Evolutionary conservation across 2,113 vertebrate species (phyloP).

Genomic region (Gallinago undulata): DNA sequence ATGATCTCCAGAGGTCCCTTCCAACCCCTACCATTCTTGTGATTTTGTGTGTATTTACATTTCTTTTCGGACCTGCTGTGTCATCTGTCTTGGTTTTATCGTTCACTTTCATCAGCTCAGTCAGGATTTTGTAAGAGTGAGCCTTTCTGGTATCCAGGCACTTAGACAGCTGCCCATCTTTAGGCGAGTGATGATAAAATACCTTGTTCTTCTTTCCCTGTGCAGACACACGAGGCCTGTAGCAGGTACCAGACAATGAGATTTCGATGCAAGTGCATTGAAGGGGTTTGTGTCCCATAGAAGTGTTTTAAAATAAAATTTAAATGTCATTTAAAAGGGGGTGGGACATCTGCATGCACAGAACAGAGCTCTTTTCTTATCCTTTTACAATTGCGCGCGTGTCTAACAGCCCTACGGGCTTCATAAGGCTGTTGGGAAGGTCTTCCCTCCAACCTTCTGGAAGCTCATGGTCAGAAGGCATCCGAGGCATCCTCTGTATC

Average conservation of each 20-base stretch:
- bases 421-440: not conserved
- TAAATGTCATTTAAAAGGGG: not conserved
- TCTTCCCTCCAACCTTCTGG: not conserved
- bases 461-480: not conserved
- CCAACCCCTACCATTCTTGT: no score
- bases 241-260: not conserved
- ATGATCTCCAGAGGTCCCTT: no score
- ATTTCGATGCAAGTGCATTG: not conserved
- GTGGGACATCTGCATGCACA: not conserved
- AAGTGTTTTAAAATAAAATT: not conserved
- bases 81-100: not conserved
- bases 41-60: not conserved
- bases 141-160: not conserved
- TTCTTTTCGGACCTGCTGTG: not conserved
- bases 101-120: not conserved
- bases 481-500: not conserved
- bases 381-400: not conserved
- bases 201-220: not conserved
- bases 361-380: not conserved
- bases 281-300: not conserved
- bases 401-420: not conserved
- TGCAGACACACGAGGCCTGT: not conserved
- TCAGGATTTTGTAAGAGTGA: not conserved
- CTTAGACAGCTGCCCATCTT: not conserved
- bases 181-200: not conserved